Evolutionary conservation across 2,113 vertebrate species (phyloP), one percentile per base, ranked within the genome.

Genomic region (Anas platyrhynchos): DNA sequence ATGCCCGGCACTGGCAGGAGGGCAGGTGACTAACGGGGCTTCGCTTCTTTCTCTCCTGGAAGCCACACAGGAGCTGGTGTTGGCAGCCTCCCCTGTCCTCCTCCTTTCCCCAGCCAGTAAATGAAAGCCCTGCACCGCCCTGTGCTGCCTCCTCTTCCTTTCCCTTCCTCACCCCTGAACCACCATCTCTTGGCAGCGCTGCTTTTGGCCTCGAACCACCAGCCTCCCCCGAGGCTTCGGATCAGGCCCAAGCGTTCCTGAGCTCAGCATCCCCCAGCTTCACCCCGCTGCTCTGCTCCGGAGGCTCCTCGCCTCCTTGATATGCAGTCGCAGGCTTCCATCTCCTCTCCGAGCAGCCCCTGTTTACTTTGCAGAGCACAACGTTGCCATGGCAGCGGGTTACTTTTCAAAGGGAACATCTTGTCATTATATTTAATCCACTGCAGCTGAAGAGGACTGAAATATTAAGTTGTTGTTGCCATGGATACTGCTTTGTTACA

Each of bases 341-440:
- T 81, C 92, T 95, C 96, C 96, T 97, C 89, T 96, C 97, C 98
- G 98, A 97, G 98, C 98, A 95, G 97, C 95, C 97, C 97, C 97
- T 98, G 98, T 98, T 98, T 98, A 98, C 97, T 98, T 98, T 96
- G 97, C 96, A 96, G 98, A 96, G 93, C 97, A 98, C 97, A 97
- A 97, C 44, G 98, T 99, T 99, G 98, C 98, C 98, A 98, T 99
- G 98, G 99, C 98, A 99, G 98, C 99, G 91, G 97, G 98, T 98
- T 97, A 98, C 98, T 99, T 99, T 99, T 99, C 98, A 98, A 99
- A 99, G 98, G 98, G 99, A 99, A 99, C 98, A 99, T 99, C 99
- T 99, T 99, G 99, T 99, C 99, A 99, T 99, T 99, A 99, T 99
- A 99, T 99, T 99, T 99, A 99, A 99, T 99, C 99, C 99, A 97